Evolutionary conservation across 2,797 vertebrate genomes (phyloP).

Genomic region (Poeciliopsis infans): DNA sequence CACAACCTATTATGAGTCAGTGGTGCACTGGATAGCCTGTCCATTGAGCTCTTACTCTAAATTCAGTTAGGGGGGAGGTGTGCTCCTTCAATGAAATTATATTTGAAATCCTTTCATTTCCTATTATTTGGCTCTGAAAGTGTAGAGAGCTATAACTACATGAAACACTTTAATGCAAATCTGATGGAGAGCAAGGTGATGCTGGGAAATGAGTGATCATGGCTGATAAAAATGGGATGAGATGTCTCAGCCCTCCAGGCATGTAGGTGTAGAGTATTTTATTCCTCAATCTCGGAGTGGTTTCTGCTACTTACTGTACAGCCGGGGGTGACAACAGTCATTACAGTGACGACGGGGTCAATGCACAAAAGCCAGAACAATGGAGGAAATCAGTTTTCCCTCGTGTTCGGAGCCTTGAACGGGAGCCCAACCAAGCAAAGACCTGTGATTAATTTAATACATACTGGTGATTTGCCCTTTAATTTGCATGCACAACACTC

Average conservation of each 20-base stretch:
- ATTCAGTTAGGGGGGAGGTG: slow-evolving; percentile 28
- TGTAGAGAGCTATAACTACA: slow-evolving; percentile 43
- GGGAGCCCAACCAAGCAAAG: slow-evolving; percentile 7
- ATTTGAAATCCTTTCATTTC: slow-evolving; percentile 51
- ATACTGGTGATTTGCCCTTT: slow-evolving; percentile 33
- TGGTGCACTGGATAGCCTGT: slow-evolving; percentile 10
- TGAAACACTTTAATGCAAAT: slow-evolving; percentile 48
- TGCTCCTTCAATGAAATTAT: slow-evolving; percentile 50
- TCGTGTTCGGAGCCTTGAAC: slow-evolving; percentile 10
- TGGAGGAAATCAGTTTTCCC: not conserved
- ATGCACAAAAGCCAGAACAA: slow-evolving; percentile 20
- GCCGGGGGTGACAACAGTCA: slow-evolving; percentile 59
- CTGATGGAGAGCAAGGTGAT: slow-evolving; percentile 37
- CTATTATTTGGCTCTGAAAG: slow-evolving; percentile 38
- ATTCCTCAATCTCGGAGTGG: slow-evolving; percentile 25
- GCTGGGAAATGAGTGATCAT: slow-evolving; percentile 64
- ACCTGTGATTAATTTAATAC: slow-evolving; percentile 13
- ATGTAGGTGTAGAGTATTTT: slow-evolving; percentile 54
- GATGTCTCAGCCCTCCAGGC: slow-evolving; percentile 63
- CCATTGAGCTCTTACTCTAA: slow-evolving; percentile 38
- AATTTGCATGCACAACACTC: slow-evolving; percentile 42
- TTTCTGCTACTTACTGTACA: slow-evolving; percentile 36
- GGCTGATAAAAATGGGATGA: slow-evolving; percentile 69
- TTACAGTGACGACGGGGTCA: slow-evolving; percentile 29
- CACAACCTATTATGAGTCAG: slow-evolving; percentile 18